Evolutionary conservation across 2,113 vertebrate genomes (phyloP).

Genomic region (Chrysemys picta): DNA sequence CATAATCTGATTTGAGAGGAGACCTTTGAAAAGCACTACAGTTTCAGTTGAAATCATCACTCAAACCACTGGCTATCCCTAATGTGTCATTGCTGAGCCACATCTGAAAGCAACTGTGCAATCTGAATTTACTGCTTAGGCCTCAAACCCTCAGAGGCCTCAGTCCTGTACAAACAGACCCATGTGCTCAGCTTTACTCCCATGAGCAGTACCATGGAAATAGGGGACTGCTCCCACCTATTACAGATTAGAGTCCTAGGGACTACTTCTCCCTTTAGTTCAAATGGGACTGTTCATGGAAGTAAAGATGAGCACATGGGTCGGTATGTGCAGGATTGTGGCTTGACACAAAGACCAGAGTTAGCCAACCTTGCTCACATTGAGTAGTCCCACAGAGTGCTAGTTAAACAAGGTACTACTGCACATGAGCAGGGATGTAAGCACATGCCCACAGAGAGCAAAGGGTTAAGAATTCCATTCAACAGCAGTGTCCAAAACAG

Average conservation of each 20-base stretch:
- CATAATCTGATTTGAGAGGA: background rate
- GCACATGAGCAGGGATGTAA: background rate
- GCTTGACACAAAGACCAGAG: background rate
- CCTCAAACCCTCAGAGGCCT: background rate
- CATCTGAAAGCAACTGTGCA: background rate
- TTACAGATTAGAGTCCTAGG: background rate
- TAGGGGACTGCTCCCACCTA: background rate
- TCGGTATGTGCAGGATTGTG: background rate
- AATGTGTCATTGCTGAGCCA: background rate
- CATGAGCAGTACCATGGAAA: background rate
- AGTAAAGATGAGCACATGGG: background rate
- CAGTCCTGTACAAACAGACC: background rate
- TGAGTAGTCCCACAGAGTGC: background rate
- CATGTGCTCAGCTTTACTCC: background rate
- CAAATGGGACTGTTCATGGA: background rate
- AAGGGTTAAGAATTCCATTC: background rate
- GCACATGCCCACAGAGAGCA: background rate
- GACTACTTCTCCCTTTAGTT: background rate
- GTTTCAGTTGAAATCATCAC: background rate
- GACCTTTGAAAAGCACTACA: background rate
- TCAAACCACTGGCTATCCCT: no score
- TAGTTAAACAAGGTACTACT: background rate
- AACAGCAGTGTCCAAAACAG: background rate
- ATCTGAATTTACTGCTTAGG: background rate
- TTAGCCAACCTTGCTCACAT: fast-evolving